Evolutionary conservation across 2,797 vertebrate species (phyloP), one percentile per base, ranked within the genome.

Genomic region (Australoheros facetus): DNA sequence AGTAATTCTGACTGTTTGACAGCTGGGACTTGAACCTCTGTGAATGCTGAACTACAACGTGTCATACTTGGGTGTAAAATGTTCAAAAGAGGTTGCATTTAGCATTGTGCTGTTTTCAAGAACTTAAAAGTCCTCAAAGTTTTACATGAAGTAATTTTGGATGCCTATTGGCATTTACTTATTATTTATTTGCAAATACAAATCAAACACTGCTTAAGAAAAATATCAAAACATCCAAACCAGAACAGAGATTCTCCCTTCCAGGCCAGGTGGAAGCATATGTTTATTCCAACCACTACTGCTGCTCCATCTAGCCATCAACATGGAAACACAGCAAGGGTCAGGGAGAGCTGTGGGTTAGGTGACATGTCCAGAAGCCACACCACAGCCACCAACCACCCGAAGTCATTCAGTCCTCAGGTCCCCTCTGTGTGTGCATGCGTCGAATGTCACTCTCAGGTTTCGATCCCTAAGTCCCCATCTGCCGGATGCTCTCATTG

Each of bases 401-500:
- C 66, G 66, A 91, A 92, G 88, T 84, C 89, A 84, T 79, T 77
- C 75, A 88, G 86, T 90, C 88, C 66, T 83, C 86, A 79, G 87
- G 82, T 90, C 81, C 85, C 79, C 77, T 86, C 73, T 84, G 66
- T 73, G 54, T 75, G 73, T n/a, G 58, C 4, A 1, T 42, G 59
- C 21, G 37, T 96, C 94, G 88, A 84, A 89, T 95, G 91, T 95
- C 93, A 55, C 82, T 91, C 95, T 96, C 93, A 58, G 79, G 90
- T 95, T 94, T 92, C 95, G 21, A 84, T 85, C 87, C 75, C 89
- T 75, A 66, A 91, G 77, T 81, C 89, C 72, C 95, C 94, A 94
- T 93, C 94, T 95, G 95, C 91, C 87, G 86, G 80, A 88, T 87
- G 92, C 89, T 93, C 88, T 91, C 90, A 83, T 91, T 95, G 92